A percentile compares a stretch with the other conserved stretches of the same genome.
These are phyloP conservation scores for Hepsetus odoe DNA, from an alignment of 2,113 vertebrate species.

Conservation along the genomic window DNA sequence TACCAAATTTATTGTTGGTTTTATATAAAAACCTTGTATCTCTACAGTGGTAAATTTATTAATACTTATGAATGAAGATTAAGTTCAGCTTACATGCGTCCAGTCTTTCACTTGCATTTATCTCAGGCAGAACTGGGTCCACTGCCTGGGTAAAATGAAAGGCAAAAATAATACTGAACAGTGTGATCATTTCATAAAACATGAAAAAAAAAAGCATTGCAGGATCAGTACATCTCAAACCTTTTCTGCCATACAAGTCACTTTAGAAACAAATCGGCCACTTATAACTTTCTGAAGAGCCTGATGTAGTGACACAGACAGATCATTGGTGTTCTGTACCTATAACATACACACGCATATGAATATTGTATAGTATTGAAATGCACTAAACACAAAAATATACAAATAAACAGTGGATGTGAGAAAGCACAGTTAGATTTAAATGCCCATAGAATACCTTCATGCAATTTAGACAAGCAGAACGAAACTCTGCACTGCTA, in stretches of 20 bases:
- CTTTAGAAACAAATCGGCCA: constrained; percentile 61
- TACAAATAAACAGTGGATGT: no score
- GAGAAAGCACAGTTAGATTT: neutral
- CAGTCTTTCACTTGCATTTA: neutral
- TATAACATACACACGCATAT: constrained; percentile 54
- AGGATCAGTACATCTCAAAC: constrained; percentile 26
- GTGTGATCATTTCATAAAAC: no score
- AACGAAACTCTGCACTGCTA: constrained; percentile 72
- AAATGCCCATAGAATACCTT: constrained; percentile 61
- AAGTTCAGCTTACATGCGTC: constrained; percentile 22
- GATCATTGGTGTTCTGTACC: constrained; percentile 68
- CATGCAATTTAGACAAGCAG: constrained; percentile 70
- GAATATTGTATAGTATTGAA: neutral
- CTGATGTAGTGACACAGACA: constrained; percentile 62
- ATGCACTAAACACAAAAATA: neutral
- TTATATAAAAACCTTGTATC: neutral
- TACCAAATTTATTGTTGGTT: neutral
- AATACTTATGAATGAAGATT: neutral
- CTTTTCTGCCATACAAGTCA: constrained; percentile 53
- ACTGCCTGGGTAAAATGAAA: neutral
- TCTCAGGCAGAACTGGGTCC: constrained; percentile 4
- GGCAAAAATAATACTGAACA: no score
- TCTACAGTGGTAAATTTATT: no score
- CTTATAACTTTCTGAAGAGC: constrained; percentile 64
- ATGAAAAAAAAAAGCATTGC: neutral